Base-by-base conservation (phyloP, 2,797 vertebrate species). In the Helicolenus hilgendorfi region DNA sequence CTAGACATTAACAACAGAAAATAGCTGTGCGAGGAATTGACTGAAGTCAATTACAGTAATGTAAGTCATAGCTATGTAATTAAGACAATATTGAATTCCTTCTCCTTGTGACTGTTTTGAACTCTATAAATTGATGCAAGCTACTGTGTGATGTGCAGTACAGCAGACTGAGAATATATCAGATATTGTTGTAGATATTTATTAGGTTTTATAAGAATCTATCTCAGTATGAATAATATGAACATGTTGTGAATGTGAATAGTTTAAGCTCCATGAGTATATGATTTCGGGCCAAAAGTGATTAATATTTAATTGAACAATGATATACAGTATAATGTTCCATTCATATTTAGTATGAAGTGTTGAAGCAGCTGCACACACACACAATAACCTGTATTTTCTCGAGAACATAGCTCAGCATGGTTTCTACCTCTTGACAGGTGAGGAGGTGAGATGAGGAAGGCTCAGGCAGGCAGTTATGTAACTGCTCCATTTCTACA, bases 361-460 rank as follows among this genome's bases (percentile, higher is more conserved):
- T 2, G 1, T n/a, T 18, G 41, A 67, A 72, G 29, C 81, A 84
- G 72, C 77, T 60, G 84, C 72, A 38, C 65, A 72, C 60, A 22
- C 35, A 38, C 49, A 55, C 22, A 20, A 18, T 58, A 73, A 27
- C 58, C 67, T 71, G 22, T 22, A 38, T 63, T 41, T 72, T 75
- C 81, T 71, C 1, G 22, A 27, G 59, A 71, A 24, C 45, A 14
- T 5, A 71, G 53, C 77, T 53, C 86, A 90, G 84, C 79, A 69
- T 68, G 79, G 72, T 53, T 63, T 81, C 81, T 35, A 36, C 63
- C 65, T 72, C 63, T 68, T 89, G 87, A 81, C 81, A 83, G 60
- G 22, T 67, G 63, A 85, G 26, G 45, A 49, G 73, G 55, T 79
- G 64, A 60, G n/a, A 72, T 59, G 20, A 56, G 27, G 53, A 29